phyloP scores from a whole-genome alignment of 1,140 invertebrate genomes.

The Zaprionus taronus region DNA sequence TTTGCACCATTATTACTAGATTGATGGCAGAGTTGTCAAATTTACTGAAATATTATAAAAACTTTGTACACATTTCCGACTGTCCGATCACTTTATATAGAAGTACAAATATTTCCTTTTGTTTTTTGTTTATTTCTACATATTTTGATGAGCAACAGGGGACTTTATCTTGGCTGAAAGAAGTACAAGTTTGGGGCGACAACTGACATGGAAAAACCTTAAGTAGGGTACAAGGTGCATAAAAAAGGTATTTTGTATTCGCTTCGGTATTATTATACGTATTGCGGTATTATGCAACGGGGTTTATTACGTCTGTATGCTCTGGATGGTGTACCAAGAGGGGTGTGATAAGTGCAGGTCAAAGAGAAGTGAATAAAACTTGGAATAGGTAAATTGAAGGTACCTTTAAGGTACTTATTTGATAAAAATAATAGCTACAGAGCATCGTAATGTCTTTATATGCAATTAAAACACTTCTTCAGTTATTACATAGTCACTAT shows the following conservation, averaged over 20 bases:
- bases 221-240: background rate
- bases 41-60: conserved; percentile 19
- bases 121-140: background rate
- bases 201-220: background rate
- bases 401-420: background rate
- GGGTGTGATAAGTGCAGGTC: background rate
- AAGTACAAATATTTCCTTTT: background rate
- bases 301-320: background rate
- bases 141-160: conserved; percentile 21
- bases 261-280: too few relatives aligned
- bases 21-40: conserved; percentile 17
- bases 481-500: background rate
- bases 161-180: conserved; percentile 27
- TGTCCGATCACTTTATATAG: conserved; percentile 28
- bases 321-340: background rate
- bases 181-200: background rate
- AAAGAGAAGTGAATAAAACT: background rate
- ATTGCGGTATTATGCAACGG: too few relatives aligned
- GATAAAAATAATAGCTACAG: background rate
- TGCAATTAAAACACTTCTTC: background rate
- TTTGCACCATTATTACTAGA: conserved; percentile 21
- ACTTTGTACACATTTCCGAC: background rate
- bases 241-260: background rate
- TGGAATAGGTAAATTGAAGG: background rate
- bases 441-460: background rate